Evolutionary conservation across 2,113 vertebrate species (phyloP).

Genomic region (Leptocoma aspasia): DNA sequence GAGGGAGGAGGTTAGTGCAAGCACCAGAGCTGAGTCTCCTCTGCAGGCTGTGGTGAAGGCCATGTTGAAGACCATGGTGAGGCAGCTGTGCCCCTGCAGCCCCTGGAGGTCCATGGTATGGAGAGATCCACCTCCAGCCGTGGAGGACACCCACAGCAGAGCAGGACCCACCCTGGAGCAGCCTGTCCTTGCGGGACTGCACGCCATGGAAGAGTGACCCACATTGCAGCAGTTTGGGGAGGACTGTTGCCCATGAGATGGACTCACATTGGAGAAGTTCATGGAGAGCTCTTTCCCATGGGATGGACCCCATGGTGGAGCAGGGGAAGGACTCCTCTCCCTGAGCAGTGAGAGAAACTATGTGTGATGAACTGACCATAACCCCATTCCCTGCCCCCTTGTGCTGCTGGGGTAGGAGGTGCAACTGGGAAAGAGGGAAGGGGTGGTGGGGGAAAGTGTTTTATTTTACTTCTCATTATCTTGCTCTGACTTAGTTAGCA

Average conservation of each 20-base stretch:
- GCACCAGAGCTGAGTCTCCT: background rate
- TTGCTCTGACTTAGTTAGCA: background rate
- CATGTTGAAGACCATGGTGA: background rate
- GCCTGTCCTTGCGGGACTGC: rapidly evolving
- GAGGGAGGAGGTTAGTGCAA: background rate
- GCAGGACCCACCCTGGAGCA: background rate
- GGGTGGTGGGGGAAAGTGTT: rapidly evolving
- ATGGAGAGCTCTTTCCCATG: background rate
- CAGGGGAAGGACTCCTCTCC: background rate
- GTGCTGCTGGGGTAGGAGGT: background rate
- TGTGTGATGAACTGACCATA: background rate
- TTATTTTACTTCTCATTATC: background rate
- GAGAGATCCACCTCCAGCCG: background rate
- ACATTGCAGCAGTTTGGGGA: background rate
- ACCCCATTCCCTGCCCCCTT: background rate
- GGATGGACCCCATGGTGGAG: background rate
- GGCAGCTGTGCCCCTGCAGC: background rate
- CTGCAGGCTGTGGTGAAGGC: background rate
- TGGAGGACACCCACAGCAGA: background rate
- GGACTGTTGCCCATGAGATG: background rate
- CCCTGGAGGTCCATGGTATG: background rate
- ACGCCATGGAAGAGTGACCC: background rate
- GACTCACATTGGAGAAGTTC: background rate
- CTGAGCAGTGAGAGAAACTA: background rate
- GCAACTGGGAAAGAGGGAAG: background rate